Conservation (phyloP, 2,113 vertebrate genomes). For the Pollimyrus isidori region DNA sequence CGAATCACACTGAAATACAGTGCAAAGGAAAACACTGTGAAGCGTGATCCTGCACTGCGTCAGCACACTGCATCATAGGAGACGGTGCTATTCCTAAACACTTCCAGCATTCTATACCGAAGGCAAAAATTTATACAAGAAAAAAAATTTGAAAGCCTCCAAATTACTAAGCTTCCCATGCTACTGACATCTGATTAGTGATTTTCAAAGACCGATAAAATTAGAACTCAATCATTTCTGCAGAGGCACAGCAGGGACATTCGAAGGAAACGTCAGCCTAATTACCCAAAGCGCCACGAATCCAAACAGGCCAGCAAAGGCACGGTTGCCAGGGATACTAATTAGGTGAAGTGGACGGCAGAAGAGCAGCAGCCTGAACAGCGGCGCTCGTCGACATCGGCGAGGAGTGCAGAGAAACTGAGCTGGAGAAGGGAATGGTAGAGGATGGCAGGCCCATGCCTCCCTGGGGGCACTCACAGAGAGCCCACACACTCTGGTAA, state of each 20-base stretch:
- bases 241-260: neutral
- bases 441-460: neutral
- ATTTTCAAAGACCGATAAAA: neutral
- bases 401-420: neutral
- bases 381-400: neutral
- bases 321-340: conserved; percentile 12
- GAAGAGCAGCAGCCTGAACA: neutral
- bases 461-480: neutral
- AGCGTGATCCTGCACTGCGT: neutral
- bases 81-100: neutral
- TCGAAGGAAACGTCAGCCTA: conserved; percentile 6
- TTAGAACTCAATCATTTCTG: neutral
- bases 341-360: conserved; percentile 8
- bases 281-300: conserved; percentile 7
- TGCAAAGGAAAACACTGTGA: neutral
- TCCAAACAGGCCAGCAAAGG: neutral
- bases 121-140: neutral
- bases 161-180: neutral
- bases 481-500: neutral
- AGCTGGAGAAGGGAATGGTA: neutral
- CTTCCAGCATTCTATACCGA: neutral
- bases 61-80: neutral
- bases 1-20: neutral
- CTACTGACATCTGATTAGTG: neutral
- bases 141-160: neutral